Conservation (phyloP, 2,888 invertebrate species). For the Onthophagus sagittarius region DNA sequence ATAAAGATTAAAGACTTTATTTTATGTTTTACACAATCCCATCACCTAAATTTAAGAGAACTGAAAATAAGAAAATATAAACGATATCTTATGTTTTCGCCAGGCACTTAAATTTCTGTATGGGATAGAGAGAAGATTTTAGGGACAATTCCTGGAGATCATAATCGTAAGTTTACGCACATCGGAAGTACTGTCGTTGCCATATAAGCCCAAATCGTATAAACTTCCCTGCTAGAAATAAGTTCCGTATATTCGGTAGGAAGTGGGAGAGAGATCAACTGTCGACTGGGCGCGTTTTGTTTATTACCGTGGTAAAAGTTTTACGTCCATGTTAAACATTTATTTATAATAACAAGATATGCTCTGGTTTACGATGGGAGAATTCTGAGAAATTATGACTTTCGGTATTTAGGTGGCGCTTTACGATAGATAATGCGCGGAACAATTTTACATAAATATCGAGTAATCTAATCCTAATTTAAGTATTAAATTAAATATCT, state of each 20-base stretch:
- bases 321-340: constrained; percentile 11
- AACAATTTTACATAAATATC: not conserved
- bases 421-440: not conserved
- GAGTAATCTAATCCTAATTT: no score
- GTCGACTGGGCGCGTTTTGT: not conserved
- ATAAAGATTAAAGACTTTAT: not conserved
- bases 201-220: not conserved
- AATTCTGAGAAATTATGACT: not conserved
- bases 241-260: not conserved
- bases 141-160: not conserved
- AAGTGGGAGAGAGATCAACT: not conserved
- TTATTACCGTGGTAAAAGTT: constrained; percentile 9
- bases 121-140: not conserved
- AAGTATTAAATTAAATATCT: no score
- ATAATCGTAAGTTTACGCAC: not conserved
- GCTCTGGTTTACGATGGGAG: constrained; percentile 1
- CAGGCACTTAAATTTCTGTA: not conserved
- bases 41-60: no score
- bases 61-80: no score
- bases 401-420: not conserved
- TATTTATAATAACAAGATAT: constrained; percentile 13
- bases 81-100: no score
- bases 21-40: not conserved
- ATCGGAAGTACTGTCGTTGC: not conserved
- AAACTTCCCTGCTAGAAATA: not conserved